These are phyloP conservation scores for Drosophila maculinotata DNA, from an alignment of 2,888 invertebrate genomes.

Conservation along the genomic window DNA sequence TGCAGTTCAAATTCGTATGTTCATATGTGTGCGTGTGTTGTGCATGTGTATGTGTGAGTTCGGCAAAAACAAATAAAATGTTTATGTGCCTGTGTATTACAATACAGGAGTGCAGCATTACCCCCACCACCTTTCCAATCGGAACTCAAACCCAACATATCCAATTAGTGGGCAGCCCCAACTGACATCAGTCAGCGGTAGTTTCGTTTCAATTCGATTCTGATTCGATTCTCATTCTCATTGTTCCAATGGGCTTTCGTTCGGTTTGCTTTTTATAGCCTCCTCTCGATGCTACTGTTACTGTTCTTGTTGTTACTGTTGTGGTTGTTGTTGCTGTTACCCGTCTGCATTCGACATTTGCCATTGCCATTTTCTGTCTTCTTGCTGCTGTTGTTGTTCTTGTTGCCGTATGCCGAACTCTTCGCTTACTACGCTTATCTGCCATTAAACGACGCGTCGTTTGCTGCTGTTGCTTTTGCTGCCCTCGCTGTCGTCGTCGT, in stretches of 20 bases:
- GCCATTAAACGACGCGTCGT: constrained; percentile 49
- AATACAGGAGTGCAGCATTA: constrained; percentile 14
- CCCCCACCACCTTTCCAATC: constrained; percentile 2
- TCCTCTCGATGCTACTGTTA: constrained; percentile 37
- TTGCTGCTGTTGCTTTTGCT: constrained; percentile 7
- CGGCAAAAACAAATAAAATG: constrained; percentile 60
- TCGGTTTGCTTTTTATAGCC: constrained; percentile 54
- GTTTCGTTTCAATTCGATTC: too few species aligned
- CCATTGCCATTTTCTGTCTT: constrained; percentile 38
- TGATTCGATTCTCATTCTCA: constrained; percentile 50
- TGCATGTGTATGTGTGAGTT: constrained; percentile 21
- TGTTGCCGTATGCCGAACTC: constrained; percentile 35
- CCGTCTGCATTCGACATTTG: constrained; percentile 60
- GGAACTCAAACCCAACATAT: constrained; percentile 28
- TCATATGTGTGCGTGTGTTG: constrained; percentile 4
- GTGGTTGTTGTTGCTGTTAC: constrained; percentile 22
- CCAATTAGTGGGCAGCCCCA: constrained; percentile 62
- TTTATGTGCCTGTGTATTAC: constrained; percentile 36
- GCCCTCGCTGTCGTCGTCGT: constrained; percentile 1
- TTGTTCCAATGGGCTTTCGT: constrained; percentile 46
- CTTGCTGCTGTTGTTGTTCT: constrained; percentile 29
- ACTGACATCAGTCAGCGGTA: constrained; percentile 63
- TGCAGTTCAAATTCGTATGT: constrained; percentile 48
- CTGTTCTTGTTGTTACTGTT: not conserved
- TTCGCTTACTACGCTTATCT: constrained; percentile 62